Conservation (phyloP, 2,888 invertebrate species). For the Lasioglossum oenotherae region DNA sequence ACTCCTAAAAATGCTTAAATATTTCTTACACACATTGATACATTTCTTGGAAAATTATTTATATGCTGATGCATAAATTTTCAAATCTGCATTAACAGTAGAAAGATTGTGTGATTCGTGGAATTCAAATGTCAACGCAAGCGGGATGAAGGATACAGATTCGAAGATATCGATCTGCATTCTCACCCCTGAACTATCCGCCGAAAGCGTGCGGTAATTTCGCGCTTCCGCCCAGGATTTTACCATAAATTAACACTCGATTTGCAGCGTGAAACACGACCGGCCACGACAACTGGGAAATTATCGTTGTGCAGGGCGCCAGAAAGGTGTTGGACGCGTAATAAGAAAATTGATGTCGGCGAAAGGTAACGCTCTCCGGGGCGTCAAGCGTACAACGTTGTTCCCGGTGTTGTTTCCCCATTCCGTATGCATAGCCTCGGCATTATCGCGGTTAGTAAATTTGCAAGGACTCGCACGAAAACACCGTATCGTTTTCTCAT, state of each 20-base stretch:
- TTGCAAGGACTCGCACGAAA: constrained; percentile 53
- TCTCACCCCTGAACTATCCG: constrained; percentile 1
- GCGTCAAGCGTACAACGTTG: constrained; percentile 44
- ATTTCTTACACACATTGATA: background rate
- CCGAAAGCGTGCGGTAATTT: background rate
- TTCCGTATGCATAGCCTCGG: constrained; percentile 63
- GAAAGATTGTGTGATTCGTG: too few species aligned
- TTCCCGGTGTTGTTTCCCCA: constrained; percentile 41
- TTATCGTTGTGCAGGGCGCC: background rate
- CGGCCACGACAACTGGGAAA: constrained; percentile 9
- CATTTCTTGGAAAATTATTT: background rate
- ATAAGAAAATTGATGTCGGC: constrained; percentile 60
- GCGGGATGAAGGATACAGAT: background rate
- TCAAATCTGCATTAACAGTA: background rate
- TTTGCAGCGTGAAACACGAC: background rate
- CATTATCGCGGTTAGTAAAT: constrained; percentile 58
- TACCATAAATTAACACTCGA: constrained; percentile 9
- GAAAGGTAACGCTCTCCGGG: constrained; percentile 25
- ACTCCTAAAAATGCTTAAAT: background rate
- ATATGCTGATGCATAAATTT: background rate
- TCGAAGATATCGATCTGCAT: background rate
- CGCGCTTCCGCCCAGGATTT: constrained; percentile 4
- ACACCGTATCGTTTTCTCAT: constrained; percentile 45
- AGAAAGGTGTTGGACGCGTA: constrained; percentile 12
- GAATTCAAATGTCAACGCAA: background rate